Percentiles rank a stretch among this genome's conserved stretches.
Evolutionary conservation across 2,113 vertebrate genomes (phyloP).

Genomic region (Strix aluco): DNA sequence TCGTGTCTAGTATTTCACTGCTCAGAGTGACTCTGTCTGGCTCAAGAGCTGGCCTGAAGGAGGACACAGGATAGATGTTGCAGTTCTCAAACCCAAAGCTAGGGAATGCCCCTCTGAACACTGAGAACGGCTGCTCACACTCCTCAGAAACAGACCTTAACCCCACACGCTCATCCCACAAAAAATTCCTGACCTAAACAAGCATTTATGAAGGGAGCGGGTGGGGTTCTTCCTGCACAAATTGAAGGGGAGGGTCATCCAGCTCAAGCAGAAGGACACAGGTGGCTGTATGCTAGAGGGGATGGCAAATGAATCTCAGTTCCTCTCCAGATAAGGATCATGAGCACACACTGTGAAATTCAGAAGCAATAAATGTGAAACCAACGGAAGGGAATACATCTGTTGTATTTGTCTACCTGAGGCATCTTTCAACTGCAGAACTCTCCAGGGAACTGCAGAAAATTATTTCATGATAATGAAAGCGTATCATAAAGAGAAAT

Average conservation of each 20-base stretch:
- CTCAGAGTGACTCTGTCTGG: not conserved
- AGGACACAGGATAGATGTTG: not conserved
- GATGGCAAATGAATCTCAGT: not conserved
- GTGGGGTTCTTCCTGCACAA: not conserved
- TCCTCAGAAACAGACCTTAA: not conserved
- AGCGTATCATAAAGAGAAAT: not conserved
- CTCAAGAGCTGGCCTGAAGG: not conserved
- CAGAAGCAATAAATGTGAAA: not conserved
- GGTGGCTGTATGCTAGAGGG: not conserved
- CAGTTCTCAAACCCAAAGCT: not conserved
- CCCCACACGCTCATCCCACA: not conserved
- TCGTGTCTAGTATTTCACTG: not conserved
- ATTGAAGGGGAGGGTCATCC: not conserved
- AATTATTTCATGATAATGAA: not conserved
- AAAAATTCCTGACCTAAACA: not conserved
- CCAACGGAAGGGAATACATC: not conserved
- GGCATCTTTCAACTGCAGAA: not conserved
- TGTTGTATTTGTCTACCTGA: not conserved
- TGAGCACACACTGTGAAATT: not conserved
- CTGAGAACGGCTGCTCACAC: not conserved
- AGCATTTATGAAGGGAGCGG: accelerated
- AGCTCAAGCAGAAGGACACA: not conserved
- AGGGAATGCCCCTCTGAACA: not conserved
- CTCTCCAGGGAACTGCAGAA: not conserved
- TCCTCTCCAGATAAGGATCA: not conserved